These are phyloP conservation scores for Anorthoa munda DNA, from an alignment of 2,888 invertebrate genomes.

Conservation along the genomic window DNA sequence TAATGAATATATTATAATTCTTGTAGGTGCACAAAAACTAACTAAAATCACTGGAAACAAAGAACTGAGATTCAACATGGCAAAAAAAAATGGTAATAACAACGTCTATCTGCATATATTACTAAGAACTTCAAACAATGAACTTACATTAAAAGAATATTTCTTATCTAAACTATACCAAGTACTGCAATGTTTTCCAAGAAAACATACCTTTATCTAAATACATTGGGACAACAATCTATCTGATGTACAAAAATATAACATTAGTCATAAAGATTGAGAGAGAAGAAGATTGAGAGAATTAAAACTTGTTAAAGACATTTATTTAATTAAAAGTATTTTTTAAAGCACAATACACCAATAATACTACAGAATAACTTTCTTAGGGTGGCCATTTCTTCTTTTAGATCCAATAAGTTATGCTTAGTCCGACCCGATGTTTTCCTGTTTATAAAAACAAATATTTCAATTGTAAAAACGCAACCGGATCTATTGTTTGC, in stretches of 20 bases:
- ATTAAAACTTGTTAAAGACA: too few relatives aligned
- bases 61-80: background rate
- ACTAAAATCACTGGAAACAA: constrained; percentile 9
- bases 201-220: constrained; percentile 13
- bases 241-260: background rate
- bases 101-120: background rate
- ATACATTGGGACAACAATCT: background rate
- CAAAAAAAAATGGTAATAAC: background rate
- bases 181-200: background rate
- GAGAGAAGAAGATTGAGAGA: too few relatives aligned
- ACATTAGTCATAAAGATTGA: too few relatives aligned
- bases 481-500: background rate
- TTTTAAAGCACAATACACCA: background rate
- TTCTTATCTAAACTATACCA: constrained; percentile 23
- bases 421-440: too few relatives aligned
- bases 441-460: background rate
- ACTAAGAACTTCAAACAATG: constrained; percentile 16
- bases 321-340: background rate
- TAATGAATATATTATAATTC: constrained; percentile 21
- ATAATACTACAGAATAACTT: background rate
- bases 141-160: background rate
- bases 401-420: too few relatives aligned
- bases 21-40: background rate
- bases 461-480: background rate
- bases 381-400: background rate